Conservation (phyloP, 2,888 invertebrate genomes). For the Smittia sp. region DNA sequence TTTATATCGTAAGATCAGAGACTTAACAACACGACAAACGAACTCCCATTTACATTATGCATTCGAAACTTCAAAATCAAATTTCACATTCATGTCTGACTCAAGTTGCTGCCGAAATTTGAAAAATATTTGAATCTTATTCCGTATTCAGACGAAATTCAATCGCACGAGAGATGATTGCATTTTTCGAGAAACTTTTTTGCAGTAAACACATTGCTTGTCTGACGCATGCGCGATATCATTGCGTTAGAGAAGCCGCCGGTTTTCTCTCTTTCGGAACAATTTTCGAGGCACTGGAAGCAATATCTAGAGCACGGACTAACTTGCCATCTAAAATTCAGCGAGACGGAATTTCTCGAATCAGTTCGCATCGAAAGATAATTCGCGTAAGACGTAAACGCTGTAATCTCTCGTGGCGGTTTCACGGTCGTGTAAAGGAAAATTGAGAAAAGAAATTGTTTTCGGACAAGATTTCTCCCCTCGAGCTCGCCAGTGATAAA, state of each 20-base stretch:
- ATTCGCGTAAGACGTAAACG: slow-evolving; percentile 17
- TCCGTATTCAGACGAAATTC: background rate
- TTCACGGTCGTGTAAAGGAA: slow-evolving; percentile 27
- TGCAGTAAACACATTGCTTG: background rate
- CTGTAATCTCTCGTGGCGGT: background rate
- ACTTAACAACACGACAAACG: too few relatives aligned
- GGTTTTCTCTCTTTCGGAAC: slow-evolving; percentile 35
- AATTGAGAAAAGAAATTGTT: background rate
- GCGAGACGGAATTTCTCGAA: slow-evolving; percentile 7
- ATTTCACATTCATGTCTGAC: too few relatives aligned
- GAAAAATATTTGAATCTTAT: too few relatives aligned
- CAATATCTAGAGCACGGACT: background rate
- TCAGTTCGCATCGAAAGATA: slow-evolving; percentile 30
- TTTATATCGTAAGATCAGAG: background rate
- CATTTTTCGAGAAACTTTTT: background rate
- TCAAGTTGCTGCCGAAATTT: too few relatives aligned
- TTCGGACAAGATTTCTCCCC: background rate
- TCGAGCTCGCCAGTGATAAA: too few relatives aligned
- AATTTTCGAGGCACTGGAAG: slow-evolving; percentile 19
- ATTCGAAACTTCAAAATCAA: too few relatives aligned
- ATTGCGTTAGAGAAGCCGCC: background rate
- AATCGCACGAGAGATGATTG: background rate
- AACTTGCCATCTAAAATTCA: slow-evolving; percentile 27
- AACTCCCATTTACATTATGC: too few relatives aligned
- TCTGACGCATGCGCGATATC: slow-evolving; percentile 18